Evolutionary conservation across 1,140 invertebrate species (phyloP), one percentile per base, ranked within the genome.

Genomic region (Drosophila nikananu): DNA sequence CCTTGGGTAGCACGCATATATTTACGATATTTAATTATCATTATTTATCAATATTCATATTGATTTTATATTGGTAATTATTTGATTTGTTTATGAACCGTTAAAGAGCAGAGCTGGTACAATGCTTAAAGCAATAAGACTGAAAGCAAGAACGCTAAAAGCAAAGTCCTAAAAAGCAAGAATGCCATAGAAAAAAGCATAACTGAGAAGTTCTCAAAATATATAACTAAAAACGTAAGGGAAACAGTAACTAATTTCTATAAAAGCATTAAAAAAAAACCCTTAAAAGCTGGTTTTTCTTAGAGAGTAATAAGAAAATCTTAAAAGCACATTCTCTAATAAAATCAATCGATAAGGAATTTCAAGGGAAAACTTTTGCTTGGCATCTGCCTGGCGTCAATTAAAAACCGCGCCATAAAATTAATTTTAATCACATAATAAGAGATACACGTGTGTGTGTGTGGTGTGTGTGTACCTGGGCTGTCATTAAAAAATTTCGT

Each of bases 391-490:
- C 21, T 35, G 51, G 52, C 86, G 70, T 90, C 86, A 91, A 90
- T 90, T 90, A 90, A 90, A 90, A 90, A 90, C 86, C 86, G 86
- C 86, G 76, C 72, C 81, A 90, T 90, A 73, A 90, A 90, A 90
- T 90, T 90, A 91, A 90, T 90, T 90, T 90, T 90, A 90, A 90
- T 90, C 86, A 90, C 86, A 90, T 90, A 90, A 90, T 86, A 90
- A 67, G 75, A 77, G 81, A 86, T 89, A 79, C 60, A 77, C 65
- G 60, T 46, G 54, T 35, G 42, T 48, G 17, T 46, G 21, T 21
- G 21, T 23, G 55, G 46, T 46, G 35, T 21, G 30, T 17, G 41
- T 23, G 42, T 81, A 84, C 68, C 70, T 89, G 86, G 86, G 67
- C 76, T 90, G 86, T 86, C 86, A 91, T 90, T 90, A 90, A 90